Evolutionary conservation across 2,888 invertebrate species (phyloP).

Genomic region (Trachelus tabidus): DNA sequence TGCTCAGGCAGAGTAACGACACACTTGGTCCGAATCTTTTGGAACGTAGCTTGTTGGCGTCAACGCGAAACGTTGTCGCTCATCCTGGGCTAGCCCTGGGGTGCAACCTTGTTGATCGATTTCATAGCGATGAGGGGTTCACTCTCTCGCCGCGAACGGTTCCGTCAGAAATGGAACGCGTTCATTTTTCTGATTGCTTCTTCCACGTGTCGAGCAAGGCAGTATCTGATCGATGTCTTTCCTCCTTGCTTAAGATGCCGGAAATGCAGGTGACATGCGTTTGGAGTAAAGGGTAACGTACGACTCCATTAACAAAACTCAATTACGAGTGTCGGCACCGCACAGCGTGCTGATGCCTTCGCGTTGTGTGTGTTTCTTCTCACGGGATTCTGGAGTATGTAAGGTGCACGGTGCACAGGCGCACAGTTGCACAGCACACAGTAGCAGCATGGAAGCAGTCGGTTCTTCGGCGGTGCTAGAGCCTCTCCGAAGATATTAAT

Average conservation of each 20-base stretch:
- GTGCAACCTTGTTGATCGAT: conserved; percentile 31
- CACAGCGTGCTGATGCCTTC: not conserved
- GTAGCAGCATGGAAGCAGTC: not conserved
- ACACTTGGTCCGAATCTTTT: conserved; percentile 32
- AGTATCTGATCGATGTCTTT: not conserved
- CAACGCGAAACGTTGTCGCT: conserved; percentile 57
- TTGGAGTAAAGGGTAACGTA: not conserved
- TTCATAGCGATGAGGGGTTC: not conserved
- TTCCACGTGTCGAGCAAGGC: not conserved
- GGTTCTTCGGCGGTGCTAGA: not conserved
- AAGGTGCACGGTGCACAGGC: not conserved
- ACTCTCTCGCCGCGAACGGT: not conserved
- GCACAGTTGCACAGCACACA: not conserved
- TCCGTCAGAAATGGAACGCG: conserved; percentile 6
- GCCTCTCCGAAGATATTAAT: not conserved
- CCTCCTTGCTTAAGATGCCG: not conserved
- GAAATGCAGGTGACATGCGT: not conserved
- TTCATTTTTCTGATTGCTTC: conserved; percentile 26
- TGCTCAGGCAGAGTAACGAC: conserved; percentile 18
- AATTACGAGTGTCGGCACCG: not conserved
- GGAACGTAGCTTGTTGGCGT: conserved; percentile 56
- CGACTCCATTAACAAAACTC: not conserved
- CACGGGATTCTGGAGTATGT: not conserved
- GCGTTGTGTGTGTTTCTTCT: not conserved
- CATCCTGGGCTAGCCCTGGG: conserved; percentile 30